phyloP scores from a whole-genome alignment of 2,113 vertebrate species.

The Lonchura striata region DNA sequence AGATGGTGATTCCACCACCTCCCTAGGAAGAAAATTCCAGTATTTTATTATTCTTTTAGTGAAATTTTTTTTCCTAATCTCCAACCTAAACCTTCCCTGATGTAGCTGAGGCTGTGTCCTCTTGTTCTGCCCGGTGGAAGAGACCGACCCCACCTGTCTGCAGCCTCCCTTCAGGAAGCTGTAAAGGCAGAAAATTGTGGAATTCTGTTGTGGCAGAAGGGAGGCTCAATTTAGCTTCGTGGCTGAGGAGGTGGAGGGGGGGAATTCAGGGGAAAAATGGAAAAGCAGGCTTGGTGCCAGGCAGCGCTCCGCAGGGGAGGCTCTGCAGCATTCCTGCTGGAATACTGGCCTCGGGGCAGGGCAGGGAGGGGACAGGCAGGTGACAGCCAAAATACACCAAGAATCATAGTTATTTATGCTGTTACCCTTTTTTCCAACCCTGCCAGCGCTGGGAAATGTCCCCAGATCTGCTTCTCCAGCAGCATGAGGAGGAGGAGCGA shows the following conservation, averaged over 20 bases:
- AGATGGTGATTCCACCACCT: too few species aligned
- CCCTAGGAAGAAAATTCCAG: too few species aligned
- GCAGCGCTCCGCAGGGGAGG: neutral
- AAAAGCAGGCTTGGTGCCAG: neutral
- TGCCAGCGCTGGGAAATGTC: neutral
- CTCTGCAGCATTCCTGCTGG: neutral
- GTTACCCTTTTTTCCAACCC: neutral
- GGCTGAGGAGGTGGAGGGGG: neutral
- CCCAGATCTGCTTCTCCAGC: neutral
- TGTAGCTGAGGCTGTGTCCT: too few species aligned
- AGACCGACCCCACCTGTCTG: too few species aligned
- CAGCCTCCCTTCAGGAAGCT: too few species aligned
- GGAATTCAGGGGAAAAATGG: neutral
- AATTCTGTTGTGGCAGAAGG: neutral
- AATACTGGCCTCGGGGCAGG: neutral
- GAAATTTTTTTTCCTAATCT: too few species aligned
- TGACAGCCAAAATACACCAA: neutral
- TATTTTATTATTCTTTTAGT: too few species aligned
- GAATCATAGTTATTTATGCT: rapidly evolving
- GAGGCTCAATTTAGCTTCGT: neutral
- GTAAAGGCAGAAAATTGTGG: neutral
- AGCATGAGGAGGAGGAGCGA: neutral
- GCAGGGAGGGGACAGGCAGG: neutral
- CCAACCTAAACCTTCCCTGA: too few species aligned
- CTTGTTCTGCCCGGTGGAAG: too few species aligned